These are phyloP conservation scores for Calameuta pallipes DNA, from an alignment of 2,888 invertebrate genomes.

Conservation along the genomic window DNA sequence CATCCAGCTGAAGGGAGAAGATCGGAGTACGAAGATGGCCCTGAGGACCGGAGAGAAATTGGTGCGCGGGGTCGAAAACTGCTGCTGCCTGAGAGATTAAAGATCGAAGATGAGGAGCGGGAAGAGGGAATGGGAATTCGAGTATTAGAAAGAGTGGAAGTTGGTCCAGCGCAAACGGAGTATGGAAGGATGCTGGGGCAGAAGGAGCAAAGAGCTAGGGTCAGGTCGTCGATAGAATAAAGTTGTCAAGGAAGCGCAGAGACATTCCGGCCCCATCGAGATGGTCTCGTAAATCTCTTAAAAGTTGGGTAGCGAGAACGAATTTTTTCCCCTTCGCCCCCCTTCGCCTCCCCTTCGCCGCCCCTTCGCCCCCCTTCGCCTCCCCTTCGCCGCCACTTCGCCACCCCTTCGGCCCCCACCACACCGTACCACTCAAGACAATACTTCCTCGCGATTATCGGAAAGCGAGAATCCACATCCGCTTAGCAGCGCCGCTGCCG, in stretches of 20 bases:
- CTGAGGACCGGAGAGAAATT: not conserved
- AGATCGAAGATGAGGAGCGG: not conserved
- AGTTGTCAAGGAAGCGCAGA: conserved; percentile 40
- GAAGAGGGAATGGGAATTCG: not conserved
- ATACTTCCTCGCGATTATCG: conserved; percentile 20
- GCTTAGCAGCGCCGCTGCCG: not conserved
- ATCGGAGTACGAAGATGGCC: not conserved
- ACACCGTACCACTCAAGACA: conserved; percentile 19
- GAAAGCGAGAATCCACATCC: not conserved
- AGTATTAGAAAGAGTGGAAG: not conserved
- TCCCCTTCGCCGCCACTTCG: no score
- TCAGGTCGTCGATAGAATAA: conserved; percentile 33
- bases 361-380: not conserved
- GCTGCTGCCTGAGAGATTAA: not conserved
- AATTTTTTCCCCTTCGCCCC: conserved; percentile 28
- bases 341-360: not conserved
- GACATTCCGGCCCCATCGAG: conserved; percentile 29
- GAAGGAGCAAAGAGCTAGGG: not conserved
- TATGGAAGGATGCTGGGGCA: conserved; percentile 18
- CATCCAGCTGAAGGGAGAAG: not conserved
- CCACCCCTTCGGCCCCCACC: conserved; percentile 9
- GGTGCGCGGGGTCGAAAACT: not conserved
- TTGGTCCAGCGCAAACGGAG: not conserved
- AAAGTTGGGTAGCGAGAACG: conserved; percentile 32
- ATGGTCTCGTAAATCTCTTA: conserved; percentile 45